Base-by-base conservation (phyloP, 2,888 invertebrate genomes). In the Unio pictorum region DNA sequence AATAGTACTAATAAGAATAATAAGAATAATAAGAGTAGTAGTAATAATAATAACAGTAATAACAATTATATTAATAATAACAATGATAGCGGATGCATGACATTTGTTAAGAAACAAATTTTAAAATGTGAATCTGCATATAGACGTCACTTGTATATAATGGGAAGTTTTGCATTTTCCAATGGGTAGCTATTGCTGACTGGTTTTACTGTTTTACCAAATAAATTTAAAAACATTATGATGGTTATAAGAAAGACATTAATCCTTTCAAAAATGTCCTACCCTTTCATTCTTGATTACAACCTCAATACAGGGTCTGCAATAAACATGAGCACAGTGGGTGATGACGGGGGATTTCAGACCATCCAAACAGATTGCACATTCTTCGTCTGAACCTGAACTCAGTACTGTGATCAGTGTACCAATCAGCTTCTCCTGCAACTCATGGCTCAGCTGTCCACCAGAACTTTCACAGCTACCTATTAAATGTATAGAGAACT, bases 381-480 rank as follows among this genome's bases (percentile, higher is more conserved):
- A 84, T 65, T 84, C 84, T 70, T 84, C 83, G 59, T 83, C 83
- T 4, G 81, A 80, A 3, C 82, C 82, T 17, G 81, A 78, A 34
- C 76, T 69, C 26, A 84, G 76, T 15, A 83, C 83, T 64, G 68
- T 64, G 34, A 80, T 64, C 57, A 84, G 66, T 23, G 73, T 76
- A 6, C 74, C 72, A 28, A 83, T 76, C 69, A 81, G 64, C 71
- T 78, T 76, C 71, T 74, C 58, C 60, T 74, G 72, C 56, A 73
- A 58, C 15, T 71, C 75, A 56, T 75, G 79, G 55, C 64, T 76
- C 17, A 79, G 58, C 5, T 58, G 68, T 6, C 73, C 78, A 57
- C 69, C 74, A 64, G 26, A 68, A 30, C 56, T 64, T 28, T 20
- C 23, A 23, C 20, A 8, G 55, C 23, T 26, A 55, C 56, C 55